Evolutionary conservation across 2,113 vertebrate species (phyloP).

Genomic region (Vulpes lagopus): DNA sequence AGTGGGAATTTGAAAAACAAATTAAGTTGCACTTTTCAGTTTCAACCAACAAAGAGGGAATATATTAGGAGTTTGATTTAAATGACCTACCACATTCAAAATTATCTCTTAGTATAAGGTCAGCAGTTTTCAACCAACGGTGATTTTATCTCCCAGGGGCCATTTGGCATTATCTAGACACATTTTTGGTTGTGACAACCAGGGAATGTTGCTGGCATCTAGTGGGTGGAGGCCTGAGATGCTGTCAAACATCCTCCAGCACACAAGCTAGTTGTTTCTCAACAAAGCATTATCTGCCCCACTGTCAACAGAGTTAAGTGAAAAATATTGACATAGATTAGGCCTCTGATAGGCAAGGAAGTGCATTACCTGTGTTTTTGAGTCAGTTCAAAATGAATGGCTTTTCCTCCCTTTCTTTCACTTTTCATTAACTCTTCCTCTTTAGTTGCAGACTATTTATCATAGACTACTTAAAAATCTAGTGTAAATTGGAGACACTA

Average conservation of each 20-base stretch:
- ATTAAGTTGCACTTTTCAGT: not conserved
- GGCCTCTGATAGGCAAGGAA: accelerated
- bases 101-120: not conserved
- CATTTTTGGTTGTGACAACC: not conserved
- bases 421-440: not conserved
- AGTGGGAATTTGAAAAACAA: not conserved
- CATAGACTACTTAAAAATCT: not conserved
- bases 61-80: not conserved
- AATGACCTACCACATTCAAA: not conserved
- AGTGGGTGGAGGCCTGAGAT: not conserved
- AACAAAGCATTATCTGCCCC: not conserved
- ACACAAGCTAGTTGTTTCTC: not conserved
- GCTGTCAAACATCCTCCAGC: not conserved
- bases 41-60: not conserved
- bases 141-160: not conserved
- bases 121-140: not conserved
- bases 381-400: not conserved
- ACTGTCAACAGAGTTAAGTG: not conserved
- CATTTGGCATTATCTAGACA: not conserved
- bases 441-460: not conserved
- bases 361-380: accelerated
- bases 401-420: not conserved
- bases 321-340: not conserved
- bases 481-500: not conserved
- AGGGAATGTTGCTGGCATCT: not conserved